Percentiles rank a stretch among this genome's conserved stretches.
Evolutionary conservation across 2,797 vertebrate genomes (phyloP).

Genomic region (Rhinophrynus dorsalis): DNA sequence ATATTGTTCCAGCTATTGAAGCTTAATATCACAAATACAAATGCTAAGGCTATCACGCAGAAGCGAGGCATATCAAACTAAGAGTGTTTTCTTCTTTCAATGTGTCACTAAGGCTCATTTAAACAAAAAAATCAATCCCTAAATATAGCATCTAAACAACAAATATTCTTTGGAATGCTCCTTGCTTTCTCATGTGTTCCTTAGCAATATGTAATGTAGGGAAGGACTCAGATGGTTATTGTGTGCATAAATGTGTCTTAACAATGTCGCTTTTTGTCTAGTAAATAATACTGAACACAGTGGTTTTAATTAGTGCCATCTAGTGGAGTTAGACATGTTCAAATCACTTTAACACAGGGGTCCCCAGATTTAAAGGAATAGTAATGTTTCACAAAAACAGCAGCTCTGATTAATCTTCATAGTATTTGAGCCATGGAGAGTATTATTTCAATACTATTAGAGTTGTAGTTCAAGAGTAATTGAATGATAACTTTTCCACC

Average conservation of each 20-base stretch:
- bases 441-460: too few relatives aligned
- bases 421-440: too few relatives aligned
- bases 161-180: constrained; percentile 18
- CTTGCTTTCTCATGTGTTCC: background rate
- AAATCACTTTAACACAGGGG: too few relatives aligned
- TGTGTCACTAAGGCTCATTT: constrained; percentile 21
- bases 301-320: constrained; percentile 54
- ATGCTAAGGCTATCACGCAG: constrained; percentile 30
- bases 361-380: too few relatives aligned
- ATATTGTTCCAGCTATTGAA: constrained; percentile 12
- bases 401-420: too few relatives aligned
- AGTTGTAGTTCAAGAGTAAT: too few relatives aligned
- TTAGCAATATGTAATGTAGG: constrained; percentile 1
- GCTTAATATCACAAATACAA: constrained; percentile 19
- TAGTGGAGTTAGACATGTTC: constrained; percentile 52
- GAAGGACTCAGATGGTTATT: constrained; percentile 26
- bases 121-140: constrained; percentile 10
- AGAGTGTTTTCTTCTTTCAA: constrained; percentile 1
- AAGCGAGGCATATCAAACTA: constrained; percentile 17
- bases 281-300: constrained; percentile 17
- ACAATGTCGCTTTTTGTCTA: background rate
- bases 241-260: constrained; percentile 14
- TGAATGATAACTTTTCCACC: too few relatives aligned
- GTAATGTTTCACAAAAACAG: too few relatives aligned
- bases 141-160: constrained; percentile 22